Percentiles rank a stretch among this genome's conserved stretches.
Evolutionary conservation across 2,797 vertebrate species (phyloP).

Genomic region (Rhinophrynus dorsalis): DNA sequence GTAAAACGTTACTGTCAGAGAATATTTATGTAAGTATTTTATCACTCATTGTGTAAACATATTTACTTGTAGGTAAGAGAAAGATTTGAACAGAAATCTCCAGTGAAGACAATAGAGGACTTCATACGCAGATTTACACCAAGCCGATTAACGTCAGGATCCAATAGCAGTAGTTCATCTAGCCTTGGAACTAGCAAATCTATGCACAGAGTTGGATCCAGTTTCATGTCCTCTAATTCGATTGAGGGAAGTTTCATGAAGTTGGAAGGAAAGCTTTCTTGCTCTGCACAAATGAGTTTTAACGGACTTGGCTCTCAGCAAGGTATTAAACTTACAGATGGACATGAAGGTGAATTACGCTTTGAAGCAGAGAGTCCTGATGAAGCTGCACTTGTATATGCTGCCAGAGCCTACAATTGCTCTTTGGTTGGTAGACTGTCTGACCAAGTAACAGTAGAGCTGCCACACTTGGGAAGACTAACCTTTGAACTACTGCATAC

Average conservation of each 20-base stretch:
- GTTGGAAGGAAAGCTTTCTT: conserved; percentile 74
- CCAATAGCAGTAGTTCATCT: conserved; percentile 87
- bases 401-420: conserved; percentile 89
- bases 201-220: conserved; percentile 70
- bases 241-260: conserved; percentile 77
- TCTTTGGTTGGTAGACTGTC: conserved; percentile 85
- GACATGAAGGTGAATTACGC: conserved; percentile 75
- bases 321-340: conserved; percentile 47
- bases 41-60: too few species aligned
- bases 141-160: conserved; percentile 85
- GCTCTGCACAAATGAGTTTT: conserved; percentile 56
- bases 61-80: conserved; percentile 77
- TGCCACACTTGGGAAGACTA: conserved; percentile 89
- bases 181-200: conserved; percentile 79
- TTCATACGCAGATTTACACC: conserved; percentile 93
- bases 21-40: too few species aligned
- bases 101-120: conserved; percentile 94
- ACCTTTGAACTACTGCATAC: conserved; percentile 94
- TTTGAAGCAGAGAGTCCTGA: conserved; percentile 95
- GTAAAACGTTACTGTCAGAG: too few species aligned
- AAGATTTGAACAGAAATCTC: conserved; percentile 88
- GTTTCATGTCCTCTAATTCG: conserved; percentile 74
- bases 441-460: conserved; percentile 90
- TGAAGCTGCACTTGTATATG: conserved; percentile 93
- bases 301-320: conserved; percentile 64